A percentile compares a stretch with the other conserved stretches of the same genome.
Conservation (phyloP, 2,797 vertebrate species). For the Tamandua tetradactyla region DNA sequence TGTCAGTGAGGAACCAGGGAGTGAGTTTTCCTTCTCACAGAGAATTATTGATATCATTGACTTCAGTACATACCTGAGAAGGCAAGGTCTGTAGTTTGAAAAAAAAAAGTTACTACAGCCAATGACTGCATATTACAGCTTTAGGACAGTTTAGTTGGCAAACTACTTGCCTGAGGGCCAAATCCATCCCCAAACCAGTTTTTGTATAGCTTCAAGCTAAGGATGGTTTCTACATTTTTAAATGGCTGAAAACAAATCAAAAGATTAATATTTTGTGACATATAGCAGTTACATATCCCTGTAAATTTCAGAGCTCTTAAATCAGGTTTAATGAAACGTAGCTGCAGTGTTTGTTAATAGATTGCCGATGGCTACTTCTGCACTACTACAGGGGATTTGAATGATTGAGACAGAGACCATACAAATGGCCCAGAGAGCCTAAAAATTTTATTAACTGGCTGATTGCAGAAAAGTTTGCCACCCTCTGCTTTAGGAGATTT, state of each 20-base stretch:
- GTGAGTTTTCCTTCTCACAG: background rate
- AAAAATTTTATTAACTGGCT: slow-evolving; percentile 57
- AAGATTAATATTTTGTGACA: background rate
- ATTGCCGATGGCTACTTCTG: slow-evolving; percentile 3
- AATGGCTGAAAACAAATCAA: background rate
- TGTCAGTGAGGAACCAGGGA: background rate
- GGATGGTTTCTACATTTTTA: slow-evolving; percentile 22
- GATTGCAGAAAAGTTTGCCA: background rate
- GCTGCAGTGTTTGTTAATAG: background rate
- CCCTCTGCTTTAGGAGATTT: background rate
- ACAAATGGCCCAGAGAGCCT: background rate
- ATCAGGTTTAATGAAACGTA: slow-evolving; percentile 32
- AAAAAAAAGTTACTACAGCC: background rate
- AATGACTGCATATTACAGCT: background rate
- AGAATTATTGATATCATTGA: background rate
- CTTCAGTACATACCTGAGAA: background rate
- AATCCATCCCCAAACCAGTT: background rate
- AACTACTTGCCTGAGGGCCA: background rate
- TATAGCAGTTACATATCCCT: slow-evolving; percentile 14
- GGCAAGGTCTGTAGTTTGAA: background rate
- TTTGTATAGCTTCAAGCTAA: background rate
- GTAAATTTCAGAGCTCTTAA: background rate
- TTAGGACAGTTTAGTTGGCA: background rate
- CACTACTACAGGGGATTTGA: background rate
- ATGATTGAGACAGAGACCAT: background rate